Conservation (phyloP, 1,140 invertebrate species). For the Apocrypta bakeri region DNA sequence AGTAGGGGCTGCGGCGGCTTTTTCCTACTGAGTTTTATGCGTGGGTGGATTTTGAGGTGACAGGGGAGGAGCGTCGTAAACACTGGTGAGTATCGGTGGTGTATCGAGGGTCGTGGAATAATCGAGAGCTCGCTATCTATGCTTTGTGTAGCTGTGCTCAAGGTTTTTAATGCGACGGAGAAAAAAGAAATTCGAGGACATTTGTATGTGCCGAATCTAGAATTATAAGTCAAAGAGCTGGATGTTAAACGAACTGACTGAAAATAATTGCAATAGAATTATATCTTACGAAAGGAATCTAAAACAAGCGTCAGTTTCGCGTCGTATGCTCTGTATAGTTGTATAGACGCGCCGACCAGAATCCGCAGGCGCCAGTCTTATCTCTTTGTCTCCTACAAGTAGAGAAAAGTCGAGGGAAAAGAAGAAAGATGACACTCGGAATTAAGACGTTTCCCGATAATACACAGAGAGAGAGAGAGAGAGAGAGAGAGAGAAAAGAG, state of each 20-base stretch:
- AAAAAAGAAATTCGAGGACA: too few relatives aligned
- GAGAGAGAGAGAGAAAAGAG: too few relatives aligned
- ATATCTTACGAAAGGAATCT: not conserved
- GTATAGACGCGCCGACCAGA: not conserved
- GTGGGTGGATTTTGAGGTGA: not conserved
- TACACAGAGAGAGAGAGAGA: too few relatives aligned
- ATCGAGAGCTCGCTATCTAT: not conserved
- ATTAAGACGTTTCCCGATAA: slow-evolving; percentile 21
- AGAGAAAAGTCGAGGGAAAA: not conserved
- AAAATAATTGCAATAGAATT: too few relatives aligned
- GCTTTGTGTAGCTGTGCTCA: not conserved
- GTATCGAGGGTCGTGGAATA: not conserved
- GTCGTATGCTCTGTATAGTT: not conserved
- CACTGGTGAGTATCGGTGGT: not conserved
- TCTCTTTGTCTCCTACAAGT: not conserved
- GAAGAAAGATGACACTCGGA: slow-evolving; percentile 26
- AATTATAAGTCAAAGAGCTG: not conserved
- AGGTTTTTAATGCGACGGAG: not conserved
- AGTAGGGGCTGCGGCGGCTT: slow-evolving; percentile 35
- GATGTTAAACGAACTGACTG: too few relatives aligned
- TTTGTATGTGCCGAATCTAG: not conserved
- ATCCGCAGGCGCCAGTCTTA: slow-evolving; percentile 8
- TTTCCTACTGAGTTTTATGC: not conserved
- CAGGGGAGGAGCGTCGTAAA: not conserved
- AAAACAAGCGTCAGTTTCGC: not conserved